Evolutionary conservation across 2,888 invertebrate genomes (phyloP).

Genomic region (Nesidiocoris tenuis): DNA sequence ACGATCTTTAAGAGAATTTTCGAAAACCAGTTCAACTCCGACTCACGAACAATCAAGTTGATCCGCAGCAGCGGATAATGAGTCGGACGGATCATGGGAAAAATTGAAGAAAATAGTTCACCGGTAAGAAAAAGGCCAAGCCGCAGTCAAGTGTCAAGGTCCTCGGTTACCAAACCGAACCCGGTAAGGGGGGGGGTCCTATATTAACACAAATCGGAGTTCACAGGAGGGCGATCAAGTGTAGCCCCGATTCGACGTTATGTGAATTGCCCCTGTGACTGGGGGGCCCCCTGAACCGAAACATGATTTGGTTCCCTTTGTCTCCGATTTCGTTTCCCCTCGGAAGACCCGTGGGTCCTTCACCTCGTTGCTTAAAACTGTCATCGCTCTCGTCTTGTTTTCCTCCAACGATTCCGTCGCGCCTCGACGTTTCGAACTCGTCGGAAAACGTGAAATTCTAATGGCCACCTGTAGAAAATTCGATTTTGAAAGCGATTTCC

Average conservation of each 20-base stretch:
- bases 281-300: constrained; percentile 28
- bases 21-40: too few relatives aligned
- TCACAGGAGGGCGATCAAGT: constrained; percentile 33
- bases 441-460: not conserved
- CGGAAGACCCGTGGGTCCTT: constrained; percentile 13
- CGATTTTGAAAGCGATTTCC: not conserved
- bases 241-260: constrained; percentile 11
- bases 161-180: not conserved
- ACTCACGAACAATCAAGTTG: too few relatives aligned
- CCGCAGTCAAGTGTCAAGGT: not conserved
- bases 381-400: constrained; percentile 11
- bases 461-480: too few relatives aligned
- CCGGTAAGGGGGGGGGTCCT: not conserved
- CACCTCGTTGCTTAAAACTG: constrained; percentile 37
- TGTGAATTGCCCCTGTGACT: not conserved
- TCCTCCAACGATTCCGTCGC: not conserved
- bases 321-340: constrained; percentile 3
- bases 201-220: constrained; percentile 28
- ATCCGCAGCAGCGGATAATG: too few relatives aligned
- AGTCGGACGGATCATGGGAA: not conserved
- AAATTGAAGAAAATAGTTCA: not conserved
- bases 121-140: not conserved
- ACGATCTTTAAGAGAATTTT: too few relatives aligned
- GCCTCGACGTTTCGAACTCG: constrained; percentile 4
- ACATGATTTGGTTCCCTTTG: constrained; percentile 26